Evolutionary conservation across 2,113 vertebrate species (phyloP).

Genomic region (Antidorcas marsupialis): DNA sequence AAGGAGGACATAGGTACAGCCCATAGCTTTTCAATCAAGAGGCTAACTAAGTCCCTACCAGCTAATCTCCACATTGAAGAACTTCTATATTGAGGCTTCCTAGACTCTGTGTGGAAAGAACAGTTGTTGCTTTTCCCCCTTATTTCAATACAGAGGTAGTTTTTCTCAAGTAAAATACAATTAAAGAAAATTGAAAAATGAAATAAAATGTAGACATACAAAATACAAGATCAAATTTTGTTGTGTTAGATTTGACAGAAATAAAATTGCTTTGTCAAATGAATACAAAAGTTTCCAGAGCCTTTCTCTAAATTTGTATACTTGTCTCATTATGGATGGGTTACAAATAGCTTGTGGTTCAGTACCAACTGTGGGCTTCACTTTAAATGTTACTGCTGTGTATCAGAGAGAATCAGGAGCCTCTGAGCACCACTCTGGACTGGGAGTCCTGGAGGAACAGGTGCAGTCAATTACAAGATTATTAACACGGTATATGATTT

Average conservation of each 20-base stretch:
- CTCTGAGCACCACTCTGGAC: background rate
- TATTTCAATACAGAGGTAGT: background rate
- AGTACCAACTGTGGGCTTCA: rapidly evolving
- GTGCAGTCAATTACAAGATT: background rate
- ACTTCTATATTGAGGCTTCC: background rate
- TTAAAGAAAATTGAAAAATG: constrained; percentile 8
- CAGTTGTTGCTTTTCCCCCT: background rate
- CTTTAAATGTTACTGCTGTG: background rate
- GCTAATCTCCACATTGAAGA: background rate
- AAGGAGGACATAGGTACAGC: background rate
- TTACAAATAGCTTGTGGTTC: background rate
- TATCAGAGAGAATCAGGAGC: background rate
- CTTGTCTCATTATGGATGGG: background rate
- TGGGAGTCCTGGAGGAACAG: background rate
- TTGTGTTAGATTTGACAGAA: background rate
- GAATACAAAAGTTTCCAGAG: background rate
- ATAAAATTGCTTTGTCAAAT: constrained; percentile 18
- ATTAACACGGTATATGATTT: background rate
- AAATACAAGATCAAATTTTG: background rate
- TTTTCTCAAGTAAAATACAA: constrained; percentile 13
- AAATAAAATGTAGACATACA: constrained; percentile 25
- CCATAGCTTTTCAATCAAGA: background rate
- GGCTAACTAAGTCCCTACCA: background rate
- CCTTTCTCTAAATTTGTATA: background rate
- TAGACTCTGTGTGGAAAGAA: background rate